Percentiles rank a stretch among this genome's conserved stretches.
Conservation (phyloP, 2,888 invertebrate genomes). For the Nemoura dubitans region DNA sequence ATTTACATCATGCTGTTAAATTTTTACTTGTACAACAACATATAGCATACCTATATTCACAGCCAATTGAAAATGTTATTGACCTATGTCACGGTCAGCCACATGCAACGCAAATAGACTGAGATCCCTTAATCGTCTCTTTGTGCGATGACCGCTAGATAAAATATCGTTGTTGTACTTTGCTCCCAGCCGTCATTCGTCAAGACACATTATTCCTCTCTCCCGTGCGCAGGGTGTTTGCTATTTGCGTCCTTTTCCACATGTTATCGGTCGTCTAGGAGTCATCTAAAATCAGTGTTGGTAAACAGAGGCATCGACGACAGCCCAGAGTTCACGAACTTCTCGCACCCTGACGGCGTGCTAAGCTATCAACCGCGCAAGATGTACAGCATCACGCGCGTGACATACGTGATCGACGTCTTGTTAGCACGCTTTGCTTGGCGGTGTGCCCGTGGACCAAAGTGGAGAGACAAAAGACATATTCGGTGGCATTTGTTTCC, state of each 20-base stretch:
- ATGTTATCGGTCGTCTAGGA: neutral
- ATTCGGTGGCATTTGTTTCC: too few species aligned
- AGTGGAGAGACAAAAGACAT: too few species aligned
- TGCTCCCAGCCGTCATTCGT: too few species aligned
- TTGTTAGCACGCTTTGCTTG: neutral
- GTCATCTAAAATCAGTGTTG: neutral
- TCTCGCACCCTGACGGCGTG: too few species aligned
- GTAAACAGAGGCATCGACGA: neutral
- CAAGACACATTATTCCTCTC: too few species aligned
- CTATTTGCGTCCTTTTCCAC: neutral
- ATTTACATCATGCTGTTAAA: too few species aligned
- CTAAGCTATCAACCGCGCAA: too few species aligned
- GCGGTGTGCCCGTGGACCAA: neutral
- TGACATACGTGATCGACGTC: neutral
- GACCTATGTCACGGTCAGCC: neutral
- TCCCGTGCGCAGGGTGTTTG: neutral
- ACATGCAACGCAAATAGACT: neutral
- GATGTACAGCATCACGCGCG: neutral
- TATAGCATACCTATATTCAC: too few species aligned
- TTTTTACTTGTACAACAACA: too few species aligned
- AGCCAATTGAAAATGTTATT: neutral
- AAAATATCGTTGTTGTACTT: neutral
- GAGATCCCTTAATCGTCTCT: neutral
- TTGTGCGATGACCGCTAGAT: neutral
- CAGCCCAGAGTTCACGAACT: neutral